Base-by-base conservation (phyloP, 2,888 invertebrate species). In the Cryptocheilus praepositus region DNA sequence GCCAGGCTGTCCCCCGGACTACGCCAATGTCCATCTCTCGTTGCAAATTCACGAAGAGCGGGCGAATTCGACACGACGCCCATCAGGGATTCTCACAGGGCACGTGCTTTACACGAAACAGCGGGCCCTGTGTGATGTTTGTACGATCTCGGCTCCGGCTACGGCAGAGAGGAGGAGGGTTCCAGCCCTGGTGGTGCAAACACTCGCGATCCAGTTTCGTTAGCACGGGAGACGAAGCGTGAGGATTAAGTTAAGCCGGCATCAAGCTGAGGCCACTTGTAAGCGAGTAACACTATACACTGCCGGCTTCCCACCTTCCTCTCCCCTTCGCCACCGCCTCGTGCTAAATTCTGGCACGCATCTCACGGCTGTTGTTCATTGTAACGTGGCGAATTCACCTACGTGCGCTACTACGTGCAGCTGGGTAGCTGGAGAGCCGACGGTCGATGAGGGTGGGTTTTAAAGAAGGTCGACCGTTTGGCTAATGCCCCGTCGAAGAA, bases 221-320 rank as follows among this genome's bases (percentile, higher is more conserved):
- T 66, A 64, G 55, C 53, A 43, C 53, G 69, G 28, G 54, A 56
- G 45, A 54, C 58, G 63, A 49, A 57, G 36, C 65, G 57, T 46
- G 62, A 62, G 69, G 63, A 71, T 65, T 64, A 51, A 60, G 71
- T 69, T 69, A 71, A 68, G 52, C 71, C 61, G n/a, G 49, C 49
- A 49, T 49, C 49, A 18, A 49, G 49, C 49, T 49, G 49, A 16
- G 49, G 49, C 49, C 49, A 49, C 18, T 49, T 49, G 18, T 18
- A 18, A 49, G 49, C 16, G 49, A 49, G 16, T 49, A 49, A 49
- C 49, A 16, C 16, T 49, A 16, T 18, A 49, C 49, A 16, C n/a
- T 16, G 49, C 49, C 49, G 49, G 36, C 36, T 36, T 2, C 36
- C n/a, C 36, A 8, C 36, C 36, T 11, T 7, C 36, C 36, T 36